Conservation (phyloP, 2,888 invertebrate species). For the Caenorhabditis becei region DNA sequence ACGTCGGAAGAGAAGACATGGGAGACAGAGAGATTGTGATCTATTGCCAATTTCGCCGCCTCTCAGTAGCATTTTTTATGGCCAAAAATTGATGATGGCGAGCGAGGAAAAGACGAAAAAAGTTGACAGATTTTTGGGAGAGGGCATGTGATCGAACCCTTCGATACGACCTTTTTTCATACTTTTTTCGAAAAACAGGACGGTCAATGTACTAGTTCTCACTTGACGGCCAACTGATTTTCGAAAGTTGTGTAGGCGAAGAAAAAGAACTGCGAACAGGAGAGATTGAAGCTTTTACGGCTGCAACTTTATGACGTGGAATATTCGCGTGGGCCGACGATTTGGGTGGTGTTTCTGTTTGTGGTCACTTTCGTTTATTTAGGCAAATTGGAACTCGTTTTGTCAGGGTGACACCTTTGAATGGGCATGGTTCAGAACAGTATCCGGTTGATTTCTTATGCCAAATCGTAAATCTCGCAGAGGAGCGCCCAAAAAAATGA, state of each 20-base stretch:
- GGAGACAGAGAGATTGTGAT: slow-evolving; percentile 30
- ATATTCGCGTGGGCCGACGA: neutral
- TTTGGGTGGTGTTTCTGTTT: neutral
- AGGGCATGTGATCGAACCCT: slow-evolving; percentile 30
- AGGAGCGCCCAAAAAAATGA: neutral
- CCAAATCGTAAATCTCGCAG: no score
- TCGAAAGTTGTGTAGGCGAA: neutral
- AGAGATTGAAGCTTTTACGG: neutral
- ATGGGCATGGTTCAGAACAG: neutral
- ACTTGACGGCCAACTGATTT: neutral
- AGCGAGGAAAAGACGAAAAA: slow-evolving; percentile 13
- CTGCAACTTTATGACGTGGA: neutral
- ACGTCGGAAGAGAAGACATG: slow-evolving; percentile 34
- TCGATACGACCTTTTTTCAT: neutral
- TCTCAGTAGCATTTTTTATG: slow-evolving; percentile 8
- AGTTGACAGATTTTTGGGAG: slow-evolving; percentile 30
- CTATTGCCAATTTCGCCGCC: slow-evolving; percentile 26
- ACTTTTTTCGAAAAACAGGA: neutral
- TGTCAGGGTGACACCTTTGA: neutral
- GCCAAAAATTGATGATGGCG: slow-evolving; percentile 35
- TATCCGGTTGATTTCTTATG: neutral
- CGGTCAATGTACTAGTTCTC: slow-evolving; percentile 9
- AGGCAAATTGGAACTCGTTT: slow-evolving; percentile 1
- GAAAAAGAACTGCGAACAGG: neutral
- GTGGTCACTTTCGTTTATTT: slow-evolving; percentile 4